Percentiles rank a stretch among this genome's conserved stretches.
Evolutionary conservation across 1,140 invertebrate genomes (phyloP).

Genomic region (Drosophila lacteicornis): DNA sequence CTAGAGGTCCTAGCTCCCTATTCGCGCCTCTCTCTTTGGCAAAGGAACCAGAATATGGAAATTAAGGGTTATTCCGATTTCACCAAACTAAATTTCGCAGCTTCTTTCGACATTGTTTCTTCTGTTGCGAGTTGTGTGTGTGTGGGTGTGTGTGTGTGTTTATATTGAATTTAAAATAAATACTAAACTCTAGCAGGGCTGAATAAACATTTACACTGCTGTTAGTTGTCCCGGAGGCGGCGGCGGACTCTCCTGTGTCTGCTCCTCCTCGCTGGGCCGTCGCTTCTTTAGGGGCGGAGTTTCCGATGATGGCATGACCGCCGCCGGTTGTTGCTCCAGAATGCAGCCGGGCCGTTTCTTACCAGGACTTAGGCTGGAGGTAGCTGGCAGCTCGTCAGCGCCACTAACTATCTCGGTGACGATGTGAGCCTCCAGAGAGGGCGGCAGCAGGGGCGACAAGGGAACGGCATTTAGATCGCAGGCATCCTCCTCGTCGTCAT

Average conservation of each 20-base stretch:
- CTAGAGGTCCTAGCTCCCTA: conserved; percentile 9
- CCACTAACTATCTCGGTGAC: conserved; percentile 69
- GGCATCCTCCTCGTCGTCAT: conserved; percentile 40
- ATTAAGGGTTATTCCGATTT: conserved; percentile 8
- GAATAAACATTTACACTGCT: conserved; percentile 61
- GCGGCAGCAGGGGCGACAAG: conserved; percentile 67
- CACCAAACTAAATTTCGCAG: conserved; percentile 30
- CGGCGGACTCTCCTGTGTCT: conserved; percentile 36
- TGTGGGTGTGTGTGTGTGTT: conserved; percentile 23
- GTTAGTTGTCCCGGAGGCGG: conserved; percentile 21
- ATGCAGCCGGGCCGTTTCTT: conserved; percentile 50
- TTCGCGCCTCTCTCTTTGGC: background rate
- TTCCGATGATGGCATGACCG: conserved; percentile 1
- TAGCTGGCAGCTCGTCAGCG: background rate
- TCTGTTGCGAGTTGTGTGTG: conserved; percentile 5
- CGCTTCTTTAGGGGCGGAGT: conserved; percentile 62
- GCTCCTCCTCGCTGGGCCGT: conserved; percentile 47
- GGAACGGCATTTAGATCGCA: conserved; percentile 67
- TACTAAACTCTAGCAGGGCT: conserved; percentile 54
- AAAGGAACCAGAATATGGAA: conserved; percentile 6
- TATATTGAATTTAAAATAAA: conserved; percentile 65
- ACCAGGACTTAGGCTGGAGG: conserved; percentile 45
- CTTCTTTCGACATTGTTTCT: conserved; percentile 61
- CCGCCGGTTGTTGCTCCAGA: conserved; percentile 5
- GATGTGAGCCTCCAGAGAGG: conserved; percentile 74